A percentile compares a stretch with the other conserved stretches of the same genome.
Evolutionary conservation across 2,797 vertebrate species (phyloP).

Genomic region (Tamandua tetradactyla): DNA sequence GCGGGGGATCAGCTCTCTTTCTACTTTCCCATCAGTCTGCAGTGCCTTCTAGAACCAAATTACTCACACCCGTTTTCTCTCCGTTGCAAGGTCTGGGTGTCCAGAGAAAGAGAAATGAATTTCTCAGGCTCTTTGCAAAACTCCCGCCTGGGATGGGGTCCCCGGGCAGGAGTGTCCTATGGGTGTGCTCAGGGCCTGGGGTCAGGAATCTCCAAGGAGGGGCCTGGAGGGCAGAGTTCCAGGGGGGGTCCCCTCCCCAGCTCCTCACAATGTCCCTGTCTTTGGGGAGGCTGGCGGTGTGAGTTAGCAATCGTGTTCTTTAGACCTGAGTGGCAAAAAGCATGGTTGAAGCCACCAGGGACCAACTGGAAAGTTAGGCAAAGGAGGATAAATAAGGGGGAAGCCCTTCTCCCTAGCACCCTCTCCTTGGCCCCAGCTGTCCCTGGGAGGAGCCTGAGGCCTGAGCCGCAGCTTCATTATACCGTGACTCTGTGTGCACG

Average conservation of each 20-base stretch:
- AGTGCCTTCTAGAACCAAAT: background rate
- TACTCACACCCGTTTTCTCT: background rate
- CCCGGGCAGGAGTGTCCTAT: accelerated
- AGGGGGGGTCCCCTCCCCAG: background rate
- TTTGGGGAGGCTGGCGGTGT: too few relatives aligned
- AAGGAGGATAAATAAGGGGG: background rate
- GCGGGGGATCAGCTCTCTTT: background rate
- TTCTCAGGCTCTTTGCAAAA: background rate
- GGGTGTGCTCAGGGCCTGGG: background rate
- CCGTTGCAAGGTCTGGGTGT: background rate
- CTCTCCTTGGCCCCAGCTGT: background rate
- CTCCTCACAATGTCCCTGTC: background rate
- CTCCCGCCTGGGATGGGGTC: background rate
- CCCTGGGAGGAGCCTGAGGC: slow-evolving; percentile 26
- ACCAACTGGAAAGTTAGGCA: background rate
- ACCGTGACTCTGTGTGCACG: background rate
- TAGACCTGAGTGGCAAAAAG: background rate
- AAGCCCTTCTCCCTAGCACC: background rate
- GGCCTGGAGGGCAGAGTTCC: background rate
- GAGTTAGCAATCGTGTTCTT: background rate
- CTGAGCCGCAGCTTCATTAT: slow-evolving; percentile 9
- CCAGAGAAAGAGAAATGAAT: background rate
- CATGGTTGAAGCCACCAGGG: background rate
- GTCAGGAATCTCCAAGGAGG: background rate
- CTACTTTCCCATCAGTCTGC: background rate